Evolutionary conservation across 2,888 invertebrate species (phyloP).

Genomic region (Enchytraeus crypticus): DNA sequence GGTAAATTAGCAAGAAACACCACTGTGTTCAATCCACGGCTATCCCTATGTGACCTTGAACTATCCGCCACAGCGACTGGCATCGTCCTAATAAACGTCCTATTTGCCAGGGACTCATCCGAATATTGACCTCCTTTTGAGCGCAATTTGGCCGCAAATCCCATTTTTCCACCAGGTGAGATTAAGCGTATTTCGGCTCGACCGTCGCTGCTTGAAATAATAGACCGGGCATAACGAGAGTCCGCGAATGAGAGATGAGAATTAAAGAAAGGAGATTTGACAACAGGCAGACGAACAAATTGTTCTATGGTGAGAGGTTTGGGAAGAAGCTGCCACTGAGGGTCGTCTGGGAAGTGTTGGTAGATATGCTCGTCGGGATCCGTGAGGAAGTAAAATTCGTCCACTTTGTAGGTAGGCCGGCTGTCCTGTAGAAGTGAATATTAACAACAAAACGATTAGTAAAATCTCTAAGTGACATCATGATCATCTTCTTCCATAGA

Average conservation of each 20-base stretch:
- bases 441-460: no score
- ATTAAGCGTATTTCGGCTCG: conserved; percentile 34
- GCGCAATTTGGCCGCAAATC: conserved; percentile 40
- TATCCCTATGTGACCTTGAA: not conserved
- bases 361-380: conserved; percentile 47
- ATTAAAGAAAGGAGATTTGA: conserved; percentile 51
- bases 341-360: conserved; percentile 44
- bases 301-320: conserved; percentile 48
- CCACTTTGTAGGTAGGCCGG: conserved; percentile 34
- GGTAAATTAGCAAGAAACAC: conserved; percentile 48
- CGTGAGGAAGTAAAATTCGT: conserved; percentile 48
- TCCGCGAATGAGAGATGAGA: conserved; percentile 36
- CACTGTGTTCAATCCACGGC: conserved; percentile 30
- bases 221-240: conserved; percentile 34
- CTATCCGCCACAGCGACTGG: conserved; percentile 17
- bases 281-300: conserved; percentile 50
- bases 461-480: no score
- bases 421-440: conserved; percentile 17
- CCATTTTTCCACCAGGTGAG: conserved; percentile 27
- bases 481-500: no score
- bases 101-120: conserved; percentile 33
- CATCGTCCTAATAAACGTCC: conserved; percentile 37
- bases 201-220: conserved; percentile 38
- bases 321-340: conserved; percentile 46
- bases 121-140: conserved; percentile 33